Conservation (phyloP, 1,140 invertebrate species). For the Pachypeltis micranthus region DNA sequence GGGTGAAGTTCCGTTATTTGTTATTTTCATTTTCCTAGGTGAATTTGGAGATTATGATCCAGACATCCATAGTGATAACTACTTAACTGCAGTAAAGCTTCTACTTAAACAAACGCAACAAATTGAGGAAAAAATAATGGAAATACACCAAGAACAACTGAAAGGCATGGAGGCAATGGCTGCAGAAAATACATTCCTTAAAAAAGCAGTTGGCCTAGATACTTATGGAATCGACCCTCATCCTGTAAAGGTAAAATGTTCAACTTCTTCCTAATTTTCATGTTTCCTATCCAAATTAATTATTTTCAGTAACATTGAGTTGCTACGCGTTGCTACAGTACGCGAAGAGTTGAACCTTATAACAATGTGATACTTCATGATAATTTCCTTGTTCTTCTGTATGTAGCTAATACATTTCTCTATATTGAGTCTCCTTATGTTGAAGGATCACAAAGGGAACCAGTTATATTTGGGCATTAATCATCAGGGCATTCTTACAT, state of each 20-base stretch:
- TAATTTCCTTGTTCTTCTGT: no score
- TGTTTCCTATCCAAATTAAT: neutral
- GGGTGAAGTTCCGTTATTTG: no score
- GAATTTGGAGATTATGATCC: slow-evolving; percentile 90
- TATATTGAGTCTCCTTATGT: no score
- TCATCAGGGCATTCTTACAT: slow-evolving; percentile 85
- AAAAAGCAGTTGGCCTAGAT: slow-evolving; percentile 76
- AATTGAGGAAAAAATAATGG: slow-evolving; percentile 81
- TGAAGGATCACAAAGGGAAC: slow-evolving; percentile 75
- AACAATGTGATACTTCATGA: no score
- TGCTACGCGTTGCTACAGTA: no score
- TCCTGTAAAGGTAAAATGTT: slow-evolving; percentile 74
- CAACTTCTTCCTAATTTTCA: neutral
- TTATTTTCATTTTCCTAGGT: no score
- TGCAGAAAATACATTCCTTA: slow-evolving; percentile 73
- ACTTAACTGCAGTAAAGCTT: slow-evolving; percentile 82
- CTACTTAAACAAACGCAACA: slow-evolving; percentile 79
- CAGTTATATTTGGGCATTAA: slow-evolving; percentile 91
- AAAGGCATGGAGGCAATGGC: slow-evolving; percentile 58
- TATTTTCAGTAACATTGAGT: no score
- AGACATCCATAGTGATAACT: slow-evolving; percentile 75
- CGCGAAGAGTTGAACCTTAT: no score
- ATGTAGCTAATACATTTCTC: no score
- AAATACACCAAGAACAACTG: slow-evolving; percentile 70
- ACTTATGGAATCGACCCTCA: slow-evolving; percentile 97